A percentile compares a stretch with the other conserved stretches of the same genome.
Conservation (phyloP, 2,888 invertebrate species). For the Cenopis cana region DNA sequence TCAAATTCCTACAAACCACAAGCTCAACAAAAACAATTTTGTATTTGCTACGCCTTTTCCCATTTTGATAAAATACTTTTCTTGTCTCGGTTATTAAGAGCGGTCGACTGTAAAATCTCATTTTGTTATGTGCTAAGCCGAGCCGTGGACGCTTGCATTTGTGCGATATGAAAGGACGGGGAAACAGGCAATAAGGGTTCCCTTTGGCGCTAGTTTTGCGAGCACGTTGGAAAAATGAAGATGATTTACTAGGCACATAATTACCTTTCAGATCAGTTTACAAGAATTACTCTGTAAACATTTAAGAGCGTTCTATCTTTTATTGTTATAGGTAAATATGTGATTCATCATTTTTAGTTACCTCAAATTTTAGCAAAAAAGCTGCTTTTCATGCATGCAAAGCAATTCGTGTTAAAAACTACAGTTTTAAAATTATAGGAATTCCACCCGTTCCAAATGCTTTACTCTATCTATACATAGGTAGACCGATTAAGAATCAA, state of each 20-base stretch:
- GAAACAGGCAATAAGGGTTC: constrained; percentile 26
- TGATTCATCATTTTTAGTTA: neutral
- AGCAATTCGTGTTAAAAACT: neutral
- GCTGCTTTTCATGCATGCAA: neutral
- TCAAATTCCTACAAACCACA: neutral
- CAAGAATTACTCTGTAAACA: no score
- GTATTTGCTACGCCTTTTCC: constrained; percentile 2
- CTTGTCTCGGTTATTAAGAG: constrained; percentile 38
- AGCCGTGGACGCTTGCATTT: constrained; percentile 24
- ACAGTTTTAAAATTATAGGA: neutral
- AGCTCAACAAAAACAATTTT: constrained; percentile 3
- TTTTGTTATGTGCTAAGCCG: constrained; percentile 37
- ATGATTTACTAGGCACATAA: no score
- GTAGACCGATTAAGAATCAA: no score
- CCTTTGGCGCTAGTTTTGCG: constrained; percentile 23
- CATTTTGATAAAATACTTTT: constrained; percentile 31
- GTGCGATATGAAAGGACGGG: constrained; percentile 34
- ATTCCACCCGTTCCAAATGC: neutral
- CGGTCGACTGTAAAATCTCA: constrained; percentile 39
- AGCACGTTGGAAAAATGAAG: constrained; percentile 1
- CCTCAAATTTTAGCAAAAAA: neutral
- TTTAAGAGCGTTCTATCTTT: no score
- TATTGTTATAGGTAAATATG: no score
- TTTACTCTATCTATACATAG: no score
- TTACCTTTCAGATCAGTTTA: no score